Evolutionary conservation across 2,113 vertebrate genomes (phyloP), one percentile per base, ranked within the genome.

Genomic region (Anguilla japonica): DNA sequence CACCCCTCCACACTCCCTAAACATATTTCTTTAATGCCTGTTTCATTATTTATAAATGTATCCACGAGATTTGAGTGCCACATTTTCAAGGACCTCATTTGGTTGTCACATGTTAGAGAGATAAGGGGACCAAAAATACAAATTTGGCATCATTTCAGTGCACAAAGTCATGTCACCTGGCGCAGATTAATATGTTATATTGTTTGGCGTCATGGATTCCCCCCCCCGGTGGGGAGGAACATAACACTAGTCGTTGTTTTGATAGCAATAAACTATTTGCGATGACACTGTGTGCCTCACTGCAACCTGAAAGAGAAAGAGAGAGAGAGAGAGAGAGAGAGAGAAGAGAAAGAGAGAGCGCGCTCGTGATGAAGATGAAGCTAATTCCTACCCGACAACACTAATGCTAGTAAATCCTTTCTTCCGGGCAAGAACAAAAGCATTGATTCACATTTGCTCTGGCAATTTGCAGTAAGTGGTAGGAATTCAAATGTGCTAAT

Each of bases 361-460:
- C 8, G 43, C 43, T 46, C 43, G 8, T 46, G 43, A 46, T 46
- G 43, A 46, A n/a, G 80, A 60, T 46, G 85, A 50, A 34, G 60
- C 26, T 39, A 90, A 90, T 90, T 92, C 86, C 87, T 88, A 85
- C 80, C 87, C 83, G 79, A 67, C 41, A 14, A 71, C 75, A 87
- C 85, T 92, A 90, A 92, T 92, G 88, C 91, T 86, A 88, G 87
- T 90, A 93, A 90, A 94, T 92, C 91, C 79, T 1, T 40, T 88
- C 89, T 88, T 88, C 78, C 9, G 80, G 88, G 87, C 41, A 56
- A 88, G 90, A 86, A 90, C 84, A 84, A 87, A 87, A 84, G 41
- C 90, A 79, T 83, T 78, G 87, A 89, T 91, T 88, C 83, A 56
- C 85, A 82, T 88, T 83, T 79, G 56, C 41, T 78, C 82, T 63